Evolutionary conservation across 2,113 vertebrate genomes (phyloP).

Genomic region (Mustela lutreola): DNA sequence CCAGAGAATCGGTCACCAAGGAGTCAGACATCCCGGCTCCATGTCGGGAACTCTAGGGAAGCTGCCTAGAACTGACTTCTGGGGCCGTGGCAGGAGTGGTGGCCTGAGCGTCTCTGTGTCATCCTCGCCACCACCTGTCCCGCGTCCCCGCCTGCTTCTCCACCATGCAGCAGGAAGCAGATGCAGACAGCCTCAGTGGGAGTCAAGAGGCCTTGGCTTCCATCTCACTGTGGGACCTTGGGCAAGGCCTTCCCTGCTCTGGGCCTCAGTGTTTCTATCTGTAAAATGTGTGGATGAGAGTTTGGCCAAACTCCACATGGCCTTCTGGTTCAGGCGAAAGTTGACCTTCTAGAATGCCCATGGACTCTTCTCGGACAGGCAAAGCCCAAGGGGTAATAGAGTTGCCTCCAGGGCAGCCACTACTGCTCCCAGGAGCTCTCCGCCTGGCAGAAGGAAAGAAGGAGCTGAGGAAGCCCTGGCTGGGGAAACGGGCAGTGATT

Average conservation of each 20-base stretch:
- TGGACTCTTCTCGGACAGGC: background rate
- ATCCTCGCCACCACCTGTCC: background rate
- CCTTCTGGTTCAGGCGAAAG: background rate
- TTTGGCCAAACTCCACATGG: background rate
- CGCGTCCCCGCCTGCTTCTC: background rate
- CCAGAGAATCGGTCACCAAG: background rate
- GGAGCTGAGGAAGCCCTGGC: background rate
- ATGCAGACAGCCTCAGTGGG: background rate
- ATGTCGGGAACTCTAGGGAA: background rate
- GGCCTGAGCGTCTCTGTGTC: background rate
- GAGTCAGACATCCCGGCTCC: background rate
- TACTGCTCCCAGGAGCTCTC: background rate
- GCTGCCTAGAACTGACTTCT: background rate
- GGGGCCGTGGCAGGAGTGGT: accelerated
- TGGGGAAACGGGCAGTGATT: background rate
- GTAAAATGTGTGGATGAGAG: background rate
- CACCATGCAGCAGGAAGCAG: accelerated
- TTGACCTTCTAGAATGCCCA: background rate
- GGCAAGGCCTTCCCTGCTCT: background rate
- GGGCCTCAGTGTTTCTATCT: background rate
- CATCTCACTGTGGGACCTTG: background rate
- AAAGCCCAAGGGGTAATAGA: background rate
- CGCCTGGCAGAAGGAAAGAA: background rate
- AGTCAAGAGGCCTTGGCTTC: background rate
- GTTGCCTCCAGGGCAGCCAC: background rate